Conservation (phyloP, 2,113 vertebrate species). For the Nothobranchius kuhntae region DNA sequence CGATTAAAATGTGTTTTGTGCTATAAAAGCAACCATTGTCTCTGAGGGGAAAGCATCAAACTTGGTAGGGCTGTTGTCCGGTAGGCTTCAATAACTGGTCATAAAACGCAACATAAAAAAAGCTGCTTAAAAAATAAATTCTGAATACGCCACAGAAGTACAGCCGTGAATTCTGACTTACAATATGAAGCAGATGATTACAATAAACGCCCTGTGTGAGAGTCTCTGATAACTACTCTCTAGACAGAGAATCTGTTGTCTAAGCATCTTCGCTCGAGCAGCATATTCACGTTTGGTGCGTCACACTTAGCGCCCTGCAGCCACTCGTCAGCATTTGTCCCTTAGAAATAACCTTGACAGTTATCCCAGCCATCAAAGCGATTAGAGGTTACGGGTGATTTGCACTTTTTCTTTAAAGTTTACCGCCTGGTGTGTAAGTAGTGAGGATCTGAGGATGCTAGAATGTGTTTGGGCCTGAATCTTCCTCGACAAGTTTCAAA, state of each 20-base stretch:
- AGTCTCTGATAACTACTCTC: slow-evolving; percentile 43
- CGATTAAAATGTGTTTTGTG: slow-evolving; percentile 14
- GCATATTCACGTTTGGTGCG: slow-evolving; percentile 40
- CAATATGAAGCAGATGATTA: slow-evolving; percentile 30
- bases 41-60: slow-evolving; percentile 42
- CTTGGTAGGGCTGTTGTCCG: slow-evolving; percentile 63
- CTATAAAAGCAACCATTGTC: slow-evolving; percentile 37
- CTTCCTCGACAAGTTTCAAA: slow-evolving; percentile 47
- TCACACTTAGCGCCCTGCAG: slow-evolving; percentile 52
- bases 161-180: slow-evolving; percentile 7
- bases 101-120: slow-evolving; percentile 13
- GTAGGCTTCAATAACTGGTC: slow-evolving; percentile 48
- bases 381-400: slow-evolving; percentile 4
- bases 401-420: slow-evolving; percentile 11
- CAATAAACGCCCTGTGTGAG: slow-evolving; percentile 42
- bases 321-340: slow-evolving; percentile 57
- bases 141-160: neutral
- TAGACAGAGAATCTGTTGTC: slow-evolving; percentile 58
- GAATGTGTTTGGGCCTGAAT: slow-evolving; percentile 41
- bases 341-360: slow-evolving; percentile 70
- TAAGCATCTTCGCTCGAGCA: slow-evolving; percentile 49
- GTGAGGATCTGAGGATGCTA: slow-evolving; percentile 25
- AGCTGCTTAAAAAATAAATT: neutral
- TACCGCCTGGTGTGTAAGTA: slow-evolving; percentile 12
- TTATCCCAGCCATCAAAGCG: slow-evolving; percentile 42